Base-by-base conservation (phyloP, 1,140 invertebrate species). In the Melanaphis sacchari region DNA sequence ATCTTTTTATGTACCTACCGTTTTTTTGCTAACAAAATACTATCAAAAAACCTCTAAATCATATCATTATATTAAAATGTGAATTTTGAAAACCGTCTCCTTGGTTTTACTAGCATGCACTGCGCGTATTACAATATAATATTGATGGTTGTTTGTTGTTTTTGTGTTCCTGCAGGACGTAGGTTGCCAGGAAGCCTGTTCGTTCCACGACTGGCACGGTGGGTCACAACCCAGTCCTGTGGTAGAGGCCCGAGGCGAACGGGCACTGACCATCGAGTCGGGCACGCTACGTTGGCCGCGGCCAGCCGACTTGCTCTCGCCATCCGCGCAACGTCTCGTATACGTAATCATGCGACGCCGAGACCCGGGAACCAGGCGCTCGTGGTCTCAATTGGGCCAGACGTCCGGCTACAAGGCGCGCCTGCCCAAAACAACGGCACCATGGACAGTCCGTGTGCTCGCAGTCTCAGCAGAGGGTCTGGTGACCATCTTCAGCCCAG, bases 351-450 rank as follows among this genome's bases (percentile, higher is more conserved):
- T 97, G 96, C 95, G 96, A 9, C 96, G 96, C 93, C 96, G 96
- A 93, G 95, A 94, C 24, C 93, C 93, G 2, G 94, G 96, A 43
- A 95, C 96, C 49, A 95, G 96, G 93, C 96, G 96, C 22, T 96
- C 96, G n/a, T 97, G 96, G 96, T 95, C 96, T 88, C 96, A 97
- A 95, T 96, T 97, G 89, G 96, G 96, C 94, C 96, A 97, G 95
- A 96, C 96, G 5, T 95, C 96, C 94, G 95, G 96, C 36, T 94
- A 96, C 91, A 96, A 96, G 21, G 96, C 96, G 0, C 95, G 96
- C 93, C 96, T 97, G 26, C 96, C 96, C 26, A 95, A 95, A 18
- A 96, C 96, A 94, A 96, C 96, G 93, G 95, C 95, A 93, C 96
- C 96, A 8, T 96, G 96, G 36, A 95, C 96, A 43, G 95, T 97